Base-by-base conservation (phyloP, 2,113 vertebrate genomes). In the Oreochromis niloticus region DNA sequence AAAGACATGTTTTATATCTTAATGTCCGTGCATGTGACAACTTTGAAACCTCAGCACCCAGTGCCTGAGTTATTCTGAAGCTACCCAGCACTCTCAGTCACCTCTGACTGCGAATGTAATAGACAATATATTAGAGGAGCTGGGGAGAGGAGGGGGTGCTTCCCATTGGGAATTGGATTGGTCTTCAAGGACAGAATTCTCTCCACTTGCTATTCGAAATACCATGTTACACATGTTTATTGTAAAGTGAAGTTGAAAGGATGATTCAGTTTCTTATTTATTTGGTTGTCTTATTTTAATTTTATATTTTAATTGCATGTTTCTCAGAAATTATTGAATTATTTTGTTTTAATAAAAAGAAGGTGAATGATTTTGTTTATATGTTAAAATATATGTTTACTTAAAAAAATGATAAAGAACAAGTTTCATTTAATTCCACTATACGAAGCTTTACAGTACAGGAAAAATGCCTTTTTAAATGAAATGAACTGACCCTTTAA, bases 1-100 rank as follows among this genome's bases (percentile, higher is more conserved):
- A 94, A 93, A 95, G 93, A 94, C 94, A 95, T 95, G 94, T 91
- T 95, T 96, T 95, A 94, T 94, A 90, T 96, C 94, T 95, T 92
- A 94, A 94, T 94, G 92, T 93, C 87, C 81, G 80, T 86, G 89
- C 90, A 93, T 93, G 88, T 93, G 94, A 95, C 93, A 94, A 95
- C 93, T 95, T 85, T 90, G 84, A 92, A 95, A 93, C 84, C 90
- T 93, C 83, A 89, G 86, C 66, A 80, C 89, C 86, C 86, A 80
- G 80, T 55, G 83, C 89, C 85, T 87, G 83, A 90, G 87, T 87
- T 83, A 89, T 92, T 92, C 88, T 79, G 17, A 57, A 84, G 86
- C 87, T 86, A 52, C 56, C 56, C 54, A 30, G 71, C 22, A 79
- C 75, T 85, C 81, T 84, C 39, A 39, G 17, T 85, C 92, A 90